phyloP scores from a whole-genome alignment of 2,888 invertebrate species.

The Ommatoiulus sabulosus region DNA sequence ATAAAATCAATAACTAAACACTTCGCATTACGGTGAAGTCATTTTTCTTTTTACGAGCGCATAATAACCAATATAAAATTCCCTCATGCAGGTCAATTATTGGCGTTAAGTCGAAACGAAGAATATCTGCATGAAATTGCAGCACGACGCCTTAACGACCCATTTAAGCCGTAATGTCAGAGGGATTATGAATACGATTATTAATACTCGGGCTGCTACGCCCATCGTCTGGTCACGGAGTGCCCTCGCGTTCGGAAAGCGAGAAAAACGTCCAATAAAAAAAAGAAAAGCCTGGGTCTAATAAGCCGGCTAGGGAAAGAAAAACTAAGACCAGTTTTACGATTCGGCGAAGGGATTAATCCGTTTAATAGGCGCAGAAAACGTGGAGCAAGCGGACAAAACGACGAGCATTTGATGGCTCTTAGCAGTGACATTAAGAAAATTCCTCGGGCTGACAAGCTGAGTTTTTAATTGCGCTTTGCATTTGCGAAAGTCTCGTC shows the following conservation, averaged over 20 bases:
- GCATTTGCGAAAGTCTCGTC: slow-evolving; percentile 15
- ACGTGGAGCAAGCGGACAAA: neutral
- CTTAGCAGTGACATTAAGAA: slow-evolving; percentile 5
- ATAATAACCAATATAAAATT: slow-evolving; percentile 38
- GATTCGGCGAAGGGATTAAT: neutral
- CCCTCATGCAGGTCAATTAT: slow-evolving; percentile 36
- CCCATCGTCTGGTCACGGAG: slow-evolving; percentile 5
- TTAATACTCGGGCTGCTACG: slow-evolving; percentile 2
- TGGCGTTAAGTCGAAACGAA: neutral
- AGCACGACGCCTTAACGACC: neutral
- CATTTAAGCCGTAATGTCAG: neutral
- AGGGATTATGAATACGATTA: slow-evolving; percentile 21
- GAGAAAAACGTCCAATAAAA: neutral
- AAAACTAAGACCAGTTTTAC: slow-evolving; percentile 37
- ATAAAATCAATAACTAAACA: slow-evolving; percentile 20
- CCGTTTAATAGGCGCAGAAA: neutral
- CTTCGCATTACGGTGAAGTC: neutral
- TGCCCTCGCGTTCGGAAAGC: neutral
- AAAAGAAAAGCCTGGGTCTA: neutral
- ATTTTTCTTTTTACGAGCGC: neutral
- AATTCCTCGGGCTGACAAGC: slow-evolving; percentile 13
- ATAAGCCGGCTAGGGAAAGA: slow-evolving; percentile 18
- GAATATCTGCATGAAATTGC: slow-evolving; percentile 10
- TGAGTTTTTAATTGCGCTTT: slow-evolving; percentile 40
- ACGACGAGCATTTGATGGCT: neutral